A percentile compares a stretch with the other conserved stretches of the same genome.
Evolutionary conservation across 1,140 invertebrate species (phyloP).

Genomic region (Pygmarrhopalites habei): DNA sequence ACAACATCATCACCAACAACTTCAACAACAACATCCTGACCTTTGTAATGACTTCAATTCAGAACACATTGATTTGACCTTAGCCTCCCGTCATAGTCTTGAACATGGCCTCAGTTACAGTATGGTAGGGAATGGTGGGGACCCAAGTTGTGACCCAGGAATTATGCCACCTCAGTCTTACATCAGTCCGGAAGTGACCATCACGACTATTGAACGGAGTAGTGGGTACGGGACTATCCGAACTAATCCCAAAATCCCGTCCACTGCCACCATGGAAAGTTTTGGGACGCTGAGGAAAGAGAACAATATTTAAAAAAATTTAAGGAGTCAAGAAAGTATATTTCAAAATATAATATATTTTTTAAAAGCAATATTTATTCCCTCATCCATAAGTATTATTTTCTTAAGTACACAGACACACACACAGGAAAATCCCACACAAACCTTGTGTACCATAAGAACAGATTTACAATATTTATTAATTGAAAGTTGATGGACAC

Average conservation of each 20-base stretch:
- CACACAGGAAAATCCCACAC: no score
- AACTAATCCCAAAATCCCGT: slow-evolving; percentile 26
- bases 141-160: neutral
- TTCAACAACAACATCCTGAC: slow-evolving; percentile 29
- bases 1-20: slow-evolving; percentile 5
- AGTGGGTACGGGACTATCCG: slow-evolving; percentile 32
- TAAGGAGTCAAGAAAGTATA: neutral
- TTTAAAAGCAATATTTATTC: no score
- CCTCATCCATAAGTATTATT: neutral
- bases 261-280: slow-evolving; percentile 35
- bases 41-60: slow-evolving; percentile 36
- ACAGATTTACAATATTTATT: no score
- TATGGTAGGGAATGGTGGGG: neutral
- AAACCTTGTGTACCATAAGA: no score
- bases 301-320: slow-evolving; percentile 34
- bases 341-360: neutral
- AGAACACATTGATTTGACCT: slow-evolving; percentile 24
- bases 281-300: slow-evolving; percentile 38
- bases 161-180: slow-evolving; percentile 35
- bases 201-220: slow-evolving; percentile 35
- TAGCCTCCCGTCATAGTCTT: slow-evolving; percentile 1
- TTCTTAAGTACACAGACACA: neutral
- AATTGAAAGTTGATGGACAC: no score
- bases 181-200: slow-evolving; percentile 37
- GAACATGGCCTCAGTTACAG: slow-evolving; percentile 7